Base-by-base conservation (phyloP, 1,140 invertebrate genomes). In the Maniola jurtina region DNA sequence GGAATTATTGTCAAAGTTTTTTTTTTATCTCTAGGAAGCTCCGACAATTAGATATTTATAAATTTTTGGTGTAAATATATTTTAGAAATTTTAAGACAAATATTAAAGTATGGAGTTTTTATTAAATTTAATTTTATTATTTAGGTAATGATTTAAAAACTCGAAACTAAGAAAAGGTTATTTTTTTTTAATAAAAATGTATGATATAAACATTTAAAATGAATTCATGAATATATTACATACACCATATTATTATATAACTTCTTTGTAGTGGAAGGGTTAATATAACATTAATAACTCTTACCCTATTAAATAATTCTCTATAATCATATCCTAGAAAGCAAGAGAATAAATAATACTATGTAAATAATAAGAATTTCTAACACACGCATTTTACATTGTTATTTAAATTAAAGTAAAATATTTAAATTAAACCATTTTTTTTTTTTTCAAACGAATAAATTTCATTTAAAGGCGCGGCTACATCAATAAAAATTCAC, bases 1-100 rank as follows among this genome's bases (percentile, higher is more conserved):
- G 70, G 71, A 71, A 65, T 80, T 80, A 80, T 80, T 80, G 77
- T 79, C 77, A 66, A 73, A 71, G 56, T 69, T 71, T 68, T 52
- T 15, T 69, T 72, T 68, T 48, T 48, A 74, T 68, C 50, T 71
- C 68, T 73, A 73, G 70, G 70, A 72, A 77, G 75, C 68, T 77
- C 68, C 9, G 58, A 71, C 52, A 57, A 38, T 40, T 50, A 25
- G 25, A 25, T 25, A 25, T 25, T 25, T 25, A 25, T 25, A 25
- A 11, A 14, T 56, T 54, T 36, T 45, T 34, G 36, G 16, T 52
- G 16, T 16, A 52, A 16, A 52, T 52, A 52, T 52, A 52, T 13
- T 45, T 45, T 45, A 52, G 16, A 25, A 52, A 52, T 16, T 52
- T 52, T 13, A 16, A 3, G 48, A 0, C 16, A 16, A 16, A 16